These are phyloP conservation scores for Caerostris extrusa DNA, from an alignment of 1,140 invertebrate genomes.

Conservation along the genomic window DNA sequence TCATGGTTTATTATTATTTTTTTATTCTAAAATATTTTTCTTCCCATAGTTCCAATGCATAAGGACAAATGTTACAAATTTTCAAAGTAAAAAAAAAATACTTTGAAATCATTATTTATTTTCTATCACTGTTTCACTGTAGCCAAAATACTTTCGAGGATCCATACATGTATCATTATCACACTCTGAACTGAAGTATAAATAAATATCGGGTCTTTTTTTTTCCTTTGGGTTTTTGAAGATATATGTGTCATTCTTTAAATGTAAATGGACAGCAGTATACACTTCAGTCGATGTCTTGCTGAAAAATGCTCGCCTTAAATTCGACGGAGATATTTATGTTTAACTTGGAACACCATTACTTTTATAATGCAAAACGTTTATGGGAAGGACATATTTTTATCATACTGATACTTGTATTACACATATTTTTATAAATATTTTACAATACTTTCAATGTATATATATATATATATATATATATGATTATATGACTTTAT, in stretches of 20 bases:
- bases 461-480: too few species aligned
- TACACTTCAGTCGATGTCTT: neutral
- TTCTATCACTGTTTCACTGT: neutral
- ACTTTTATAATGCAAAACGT: neutral
- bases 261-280: neutral
- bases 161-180: neutral
- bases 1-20: neutral
- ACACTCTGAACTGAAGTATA: neutral
- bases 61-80: neutral
- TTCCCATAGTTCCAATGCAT: constrained; percentile 13
- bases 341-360: neutral
- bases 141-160: neutral
- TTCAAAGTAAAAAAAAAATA: neutral
- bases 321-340: neutral
- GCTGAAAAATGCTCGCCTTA: neutral
- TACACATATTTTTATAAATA: too few species aligned
- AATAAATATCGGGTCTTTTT: neutral
- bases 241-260: neutral
- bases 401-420: too few species aligned
- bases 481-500: too few species aligned
- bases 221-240: neutral
- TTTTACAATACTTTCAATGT: too few species aligned
- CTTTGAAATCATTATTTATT: neutral
- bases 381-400: too few species aligned
- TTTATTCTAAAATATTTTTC: neutral